Evolutionary conservation across 1,140 invertebrate genomes (phyloP).

Genomic region (Listronotus bonariensis): DNA sequence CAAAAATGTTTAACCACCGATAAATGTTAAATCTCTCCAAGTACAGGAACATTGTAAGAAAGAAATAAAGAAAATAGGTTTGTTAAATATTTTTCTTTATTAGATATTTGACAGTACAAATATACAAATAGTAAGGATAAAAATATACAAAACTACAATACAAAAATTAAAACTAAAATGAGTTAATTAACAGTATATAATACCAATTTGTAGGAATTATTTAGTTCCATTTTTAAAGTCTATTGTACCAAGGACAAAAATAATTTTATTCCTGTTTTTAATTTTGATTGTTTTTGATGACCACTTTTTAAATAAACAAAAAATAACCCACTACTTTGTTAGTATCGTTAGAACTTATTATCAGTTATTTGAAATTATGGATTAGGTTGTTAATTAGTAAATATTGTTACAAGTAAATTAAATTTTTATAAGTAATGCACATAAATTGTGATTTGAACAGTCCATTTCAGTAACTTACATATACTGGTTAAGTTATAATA

Average conservation of each 20-base stretch:
- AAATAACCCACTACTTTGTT: too few relatives aligned
- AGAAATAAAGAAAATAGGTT: too few relatives aligned
- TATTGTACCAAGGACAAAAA: background rate
- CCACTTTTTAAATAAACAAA: background rate
- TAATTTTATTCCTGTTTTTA: background rate
- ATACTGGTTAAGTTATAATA: too few relatives aligned
- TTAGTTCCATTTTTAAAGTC: constrained; percentile 13
- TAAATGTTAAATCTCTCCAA: too few relatives aligned
- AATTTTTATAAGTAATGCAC: too few relatives aligned
- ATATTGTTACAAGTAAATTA: too few relatives aligned
- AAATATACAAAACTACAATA: constrained; percentile 41
- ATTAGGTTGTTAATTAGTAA: too few relatives aligned
- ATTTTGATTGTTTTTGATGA: background rate
- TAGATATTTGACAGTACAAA: constrained; percentile 33
- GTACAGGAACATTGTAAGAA: too few relatives aligned
- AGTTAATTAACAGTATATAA: constrained; percentile 24
- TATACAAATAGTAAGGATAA: constrained; percentile 40
- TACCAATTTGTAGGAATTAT: constrained; percentile 40
- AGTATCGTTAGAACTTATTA: background rate
- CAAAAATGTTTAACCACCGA: too few relatives aligned
- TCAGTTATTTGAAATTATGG: background rate
- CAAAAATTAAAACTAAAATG: constrained; percentile 26
- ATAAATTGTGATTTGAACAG: too few relatives aligned
- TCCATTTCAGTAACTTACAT: too few relatives aligned
- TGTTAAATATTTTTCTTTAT: constrained; percentile 2